Percentiles rank a stretch among this genome's conserved stretches.
Evolutionary conservation across 1,140 invertebrate species (phyloP).

Genomic region (Bombus vancouverensis): DNA sequence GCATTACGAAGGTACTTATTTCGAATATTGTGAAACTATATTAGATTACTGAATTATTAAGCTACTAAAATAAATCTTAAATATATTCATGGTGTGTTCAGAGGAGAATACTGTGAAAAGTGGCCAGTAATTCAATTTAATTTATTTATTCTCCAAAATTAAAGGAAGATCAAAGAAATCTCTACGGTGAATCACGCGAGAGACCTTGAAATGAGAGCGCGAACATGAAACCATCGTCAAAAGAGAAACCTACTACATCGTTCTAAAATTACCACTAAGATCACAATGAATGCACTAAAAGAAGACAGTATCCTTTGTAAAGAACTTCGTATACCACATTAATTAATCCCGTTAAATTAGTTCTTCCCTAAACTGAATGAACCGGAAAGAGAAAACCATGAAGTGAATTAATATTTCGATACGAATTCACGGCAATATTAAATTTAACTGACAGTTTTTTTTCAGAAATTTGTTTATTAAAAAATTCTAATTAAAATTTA

Average conservation of each 20-base stretch:
- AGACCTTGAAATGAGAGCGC: constrained; percentile 22
- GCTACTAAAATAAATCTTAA: not conserved
- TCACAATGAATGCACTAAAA: constrained; percentile 28
- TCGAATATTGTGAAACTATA: not conserved
- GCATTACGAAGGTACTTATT: not conserved
- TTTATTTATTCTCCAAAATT: constrained; percentile 17
- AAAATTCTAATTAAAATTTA: no score
- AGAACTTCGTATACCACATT: constrained; percentile 27
- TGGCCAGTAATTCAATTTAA: constrained; percentile 15
- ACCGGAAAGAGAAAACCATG: not conserved
- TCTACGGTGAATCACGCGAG: not conserved
- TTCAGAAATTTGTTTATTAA: not conserved
- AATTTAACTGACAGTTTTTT: not conserved
- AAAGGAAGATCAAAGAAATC: constrained; percentile 16
- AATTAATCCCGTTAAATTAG: constrained; percentile 48
- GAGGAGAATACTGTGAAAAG: not conserved
- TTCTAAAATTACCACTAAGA: constrained; percentile 39
- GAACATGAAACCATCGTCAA: constrained; percentile 15
- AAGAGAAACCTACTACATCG: constrained; percentile 20
- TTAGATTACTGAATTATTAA: not conserved
- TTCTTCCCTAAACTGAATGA: not conserved
- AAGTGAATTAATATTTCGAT: not conserved
- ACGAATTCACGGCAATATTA: not conserved
- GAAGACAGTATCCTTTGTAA: constrained; percentile 35
- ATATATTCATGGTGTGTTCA: no score